Percentiles rank a stretch among this genome's conserved stretches.
Conservation (phyloP, 2,888 invertebrate species). For the Ormyrus nitidulus region DNA sequence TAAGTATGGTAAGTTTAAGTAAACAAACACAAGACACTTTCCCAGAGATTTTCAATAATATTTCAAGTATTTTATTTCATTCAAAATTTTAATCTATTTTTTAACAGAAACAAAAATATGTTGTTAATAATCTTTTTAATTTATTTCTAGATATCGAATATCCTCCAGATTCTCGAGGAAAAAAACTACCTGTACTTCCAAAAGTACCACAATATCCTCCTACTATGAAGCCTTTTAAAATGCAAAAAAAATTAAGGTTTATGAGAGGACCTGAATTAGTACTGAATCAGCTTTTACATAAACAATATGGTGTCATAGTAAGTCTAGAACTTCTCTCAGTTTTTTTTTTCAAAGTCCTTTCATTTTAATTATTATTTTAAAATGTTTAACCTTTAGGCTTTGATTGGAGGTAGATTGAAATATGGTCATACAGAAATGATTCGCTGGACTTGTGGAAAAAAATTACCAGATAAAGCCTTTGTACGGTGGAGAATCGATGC, state of each 20-base stretch:
- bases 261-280: conserved; percentile 94
- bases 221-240: conserved; percentile 85
- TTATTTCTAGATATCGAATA: conserved; percentile 63
- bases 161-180: conserved; percentile 77
- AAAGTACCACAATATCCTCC: conserved; percentile 84
- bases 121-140: conserved; percentile 15
- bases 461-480: conserved; percentile 91
- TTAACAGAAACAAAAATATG: conserved; percentile 40
- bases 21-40: conserved; percentile 29
- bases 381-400: conserved; percentile 79
- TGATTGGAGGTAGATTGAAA: conserved; percentile 88
- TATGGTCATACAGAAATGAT: conserved; percentile 93
- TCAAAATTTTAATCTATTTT: conserved; percentile 14
- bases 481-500: conserved; percentile 95
- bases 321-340: conserved; percentile 66
- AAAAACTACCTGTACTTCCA: conserved; percentile 83
- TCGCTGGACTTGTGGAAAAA: conserved; percentile 85
- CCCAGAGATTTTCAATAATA: background rate
- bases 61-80: conserved; percentile 9
- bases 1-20: conserved; percentile 78
- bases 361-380: conserved; percentile 13
- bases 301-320: conserved; percentile 96
- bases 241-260: conserved; percentile 87
- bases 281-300: conserved; percentile 90
- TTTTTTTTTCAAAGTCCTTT: background rate